Percentiles rank a stretch among this genome's conserved stretches.
Evolutionary conservation across 2,797 vertebrate species (phyloP).

Genomic region (Melopsittacus undulatus): DNA sequence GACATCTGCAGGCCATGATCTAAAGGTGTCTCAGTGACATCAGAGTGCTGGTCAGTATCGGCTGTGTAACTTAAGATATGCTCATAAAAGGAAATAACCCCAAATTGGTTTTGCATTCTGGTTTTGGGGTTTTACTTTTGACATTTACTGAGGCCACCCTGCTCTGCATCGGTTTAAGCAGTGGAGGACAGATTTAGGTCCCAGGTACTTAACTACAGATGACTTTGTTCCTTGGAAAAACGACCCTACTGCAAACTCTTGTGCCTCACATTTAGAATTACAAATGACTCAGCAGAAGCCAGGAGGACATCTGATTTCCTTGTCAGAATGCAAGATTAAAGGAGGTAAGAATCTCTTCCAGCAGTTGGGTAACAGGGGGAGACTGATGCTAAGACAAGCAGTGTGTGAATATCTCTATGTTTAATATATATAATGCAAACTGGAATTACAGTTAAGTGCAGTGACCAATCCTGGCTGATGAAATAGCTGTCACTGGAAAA

Average conservation of each 20-base stretch:
- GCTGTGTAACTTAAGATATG: not conserved
- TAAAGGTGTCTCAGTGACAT: not conserved
- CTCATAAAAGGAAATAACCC: not conserved
- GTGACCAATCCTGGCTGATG: not conserved
- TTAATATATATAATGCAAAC: not conserved
- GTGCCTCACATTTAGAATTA: not conserved
- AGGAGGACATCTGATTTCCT: not conserved
- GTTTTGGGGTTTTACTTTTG: not conserved
- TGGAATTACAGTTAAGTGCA: not conserved
- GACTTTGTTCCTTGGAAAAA: not conserved
- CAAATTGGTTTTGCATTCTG: not conserved
- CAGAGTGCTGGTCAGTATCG: not conserved
- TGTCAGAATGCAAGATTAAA: not conserved
- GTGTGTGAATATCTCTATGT: not conserved
- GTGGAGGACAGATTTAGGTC: not conserved
- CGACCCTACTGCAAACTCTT: not conserved
- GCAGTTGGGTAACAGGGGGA: not conserved
- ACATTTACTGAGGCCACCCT: not conserved
- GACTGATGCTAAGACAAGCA: not conserved
- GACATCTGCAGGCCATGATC: not conserved
- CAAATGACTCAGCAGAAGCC: not conserved
- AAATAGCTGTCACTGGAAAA: constrained; percentile 20
- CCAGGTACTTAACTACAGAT: not conserved
- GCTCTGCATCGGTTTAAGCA: not conserved
- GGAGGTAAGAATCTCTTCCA: not conserved